Percentiles rank a stretch among this genome's conserved stretches.
phyloP scores from a whole-genome alignment of 2,113 vertebrate genomes.

The Hippocampus guttulatus region DNA sequence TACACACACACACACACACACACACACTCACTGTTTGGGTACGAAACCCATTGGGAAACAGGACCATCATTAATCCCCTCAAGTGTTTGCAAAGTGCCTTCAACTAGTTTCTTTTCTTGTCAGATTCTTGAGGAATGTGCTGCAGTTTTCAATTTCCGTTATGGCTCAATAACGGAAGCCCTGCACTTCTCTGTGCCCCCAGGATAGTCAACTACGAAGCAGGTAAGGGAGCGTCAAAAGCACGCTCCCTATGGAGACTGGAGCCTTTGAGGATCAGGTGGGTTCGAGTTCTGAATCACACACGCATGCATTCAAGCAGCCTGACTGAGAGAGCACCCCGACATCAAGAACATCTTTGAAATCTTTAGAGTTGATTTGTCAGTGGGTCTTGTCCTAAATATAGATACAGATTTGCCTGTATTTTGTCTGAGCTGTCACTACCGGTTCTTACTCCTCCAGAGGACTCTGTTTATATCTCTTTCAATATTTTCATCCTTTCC shows the following conservation, averaged over 20 bases:
- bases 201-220: slow-evolving; percentile 92
- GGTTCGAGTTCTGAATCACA: slow-evolving; percentile 10
- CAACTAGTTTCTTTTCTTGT: too few species aligned
- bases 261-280: slow-evolving; percentile 96
- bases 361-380: neutral
- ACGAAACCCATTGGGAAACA: too few species aligned
- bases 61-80: too few species aligned
- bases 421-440: slow-evolving; percentile 16
- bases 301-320: neutral
- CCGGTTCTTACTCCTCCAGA: slow-evolving; percentile 37
- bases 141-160: neutral
- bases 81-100: too few species aligned
- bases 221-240: slow-evolving; percentile 82
- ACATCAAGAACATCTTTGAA: neutral
- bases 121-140: too few species aligned
- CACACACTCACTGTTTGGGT: too few species aligned
- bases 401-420: neutral
- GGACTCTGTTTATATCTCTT: slow-evolving; percentile 31
- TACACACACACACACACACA: neutral
- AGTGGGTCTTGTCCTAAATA: neutral
- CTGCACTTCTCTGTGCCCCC: slow-evolving; percentile 19
- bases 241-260: slow-evolving; percentile 91
- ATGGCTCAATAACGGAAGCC: too few species aligned
- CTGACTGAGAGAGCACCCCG: too few species aligned
- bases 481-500: slow-evolving; percentile 12